These are phyloP conservation scores for Acanthurus lineatus DNA, from an alignment of 2,797 vertebrate species.

Conservation along the genomic window DNA sequence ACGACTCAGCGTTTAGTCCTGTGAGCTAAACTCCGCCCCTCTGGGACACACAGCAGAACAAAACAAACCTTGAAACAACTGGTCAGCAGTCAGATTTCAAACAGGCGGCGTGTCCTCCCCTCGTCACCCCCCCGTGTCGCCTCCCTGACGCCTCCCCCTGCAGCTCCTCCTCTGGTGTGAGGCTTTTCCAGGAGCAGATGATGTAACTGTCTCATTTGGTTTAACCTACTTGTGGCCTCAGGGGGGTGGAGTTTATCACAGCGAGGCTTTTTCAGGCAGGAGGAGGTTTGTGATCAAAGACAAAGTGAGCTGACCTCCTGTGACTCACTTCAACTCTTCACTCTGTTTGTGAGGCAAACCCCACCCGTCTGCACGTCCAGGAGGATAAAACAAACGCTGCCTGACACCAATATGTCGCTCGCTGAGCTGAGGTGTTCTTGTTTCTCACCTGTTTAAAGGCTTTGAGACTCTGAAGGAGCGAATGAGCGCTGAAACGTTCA, in stretches of 20 bases:
- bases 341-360: slow-evolving; percentile 2
- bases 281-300: slow-evolving; percentile 57
- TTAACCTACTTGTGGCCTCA: slow-evolving; percentile 62
- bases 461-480: slow-evolving; percentile 10
- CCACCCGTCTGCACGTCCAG: slow-evolving; percentile 42
- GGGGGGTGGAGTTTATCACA: slow-evolving; percentile 54
- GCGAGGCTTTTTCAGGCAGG: slow-evolving; percentile 12
- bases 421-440: background rate
- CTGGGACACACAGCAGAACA: slow-evolving; percentile 14
- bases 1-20: background rate
- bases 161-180: background rate
- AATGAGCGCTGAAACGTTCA: slow-evolving; percentile 39
- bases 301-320: slow-evolving; percentile 25
- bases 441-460: slow-evolving; percentile 41
- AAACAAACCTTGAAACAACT: slow-evolving; percentile 50
- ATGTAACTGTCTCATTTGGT: slow-evolving; percentile 55
- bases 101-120: background rate
- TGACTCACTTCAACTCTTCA: slow-evolving; percentile 4
- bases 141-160: slow-evolving; percentile 2
- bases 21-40: slow-evolving; percentile 32
- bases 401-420: slow-evolving; percentile 65
- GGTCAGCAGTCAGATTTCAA: slow-evolving; percentile 23
- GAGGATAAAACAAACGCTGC: slow-evolving; percentile 51
- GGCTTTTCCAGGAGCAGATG: slow-evolving; percentile 40
- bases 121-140: too few relatives aligned